Conservation (phyloP, 2,888 invertebrate genomes). For the Geotrupes spiniger region DNA sequence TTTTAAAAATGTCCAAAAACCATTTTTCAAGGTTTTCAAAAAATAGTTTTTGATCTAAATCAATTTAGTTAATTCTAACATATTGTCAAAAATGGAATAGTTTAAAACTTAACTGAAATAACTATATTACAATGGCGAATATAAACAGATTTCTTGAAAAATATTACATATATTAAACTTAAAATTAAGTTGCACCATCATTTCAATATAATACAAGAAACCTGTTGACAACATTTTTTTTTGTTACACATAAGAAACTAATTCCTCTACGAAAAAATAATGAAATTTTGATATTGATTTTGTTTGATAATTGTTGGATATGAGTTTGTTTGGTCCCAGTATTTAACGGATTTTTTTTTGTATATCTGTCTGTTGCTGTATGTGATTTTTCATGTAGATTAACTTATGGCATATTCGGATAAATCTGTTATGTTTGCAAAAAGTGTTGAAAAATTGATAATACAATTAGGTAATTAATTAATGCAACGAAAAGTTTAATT, state of each 20-base stretch:
- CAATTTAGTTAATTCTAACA: conserved; percentile 42
- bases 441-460: background rate
- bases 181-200: conserved; percentile 20
- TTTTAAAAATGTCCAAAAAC: conserved; percentile 18
- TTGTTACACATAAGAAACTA: conserved; percentile 18
- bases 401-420: conserved; percentile 46
- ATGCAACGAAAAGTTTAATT: no score
- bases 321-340: conserved; percentile 52
- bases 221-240: conserved; percentile 16
- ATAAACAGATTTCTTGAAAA: conserved; percentile 22
- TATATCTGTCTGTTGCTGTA: conserved; percentile 24
- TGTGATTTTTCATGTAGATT: conserved; percentile 20
- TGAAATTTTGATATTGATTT: conserved; percentile 24
- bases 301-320: conserved; percentile 42
- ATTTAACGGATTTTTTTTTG: conserved; percentile 34
- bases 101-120: conserved; percentile 27
- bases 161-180: conserved; percentile 14
- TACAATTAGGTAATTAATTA: no score
- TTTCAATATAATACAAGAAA: conserved; percentile 20
- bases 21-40: conserved; percentile 7
- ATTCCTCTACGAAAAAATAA: conserved; percentile 19
- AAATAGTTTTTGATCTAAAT: conserved; percentile 28
- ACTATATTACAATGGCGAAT: conserved; percentile 23
- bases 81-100: conserved; percentile 53
- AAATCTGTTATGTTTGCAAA: conserved; percentile 16